These are phyloP conservation scores for Pristiophorus japonicus DNA, from an alignment of 2,113 vertebrate genomes.

Conservation along the genomic window DNA sequence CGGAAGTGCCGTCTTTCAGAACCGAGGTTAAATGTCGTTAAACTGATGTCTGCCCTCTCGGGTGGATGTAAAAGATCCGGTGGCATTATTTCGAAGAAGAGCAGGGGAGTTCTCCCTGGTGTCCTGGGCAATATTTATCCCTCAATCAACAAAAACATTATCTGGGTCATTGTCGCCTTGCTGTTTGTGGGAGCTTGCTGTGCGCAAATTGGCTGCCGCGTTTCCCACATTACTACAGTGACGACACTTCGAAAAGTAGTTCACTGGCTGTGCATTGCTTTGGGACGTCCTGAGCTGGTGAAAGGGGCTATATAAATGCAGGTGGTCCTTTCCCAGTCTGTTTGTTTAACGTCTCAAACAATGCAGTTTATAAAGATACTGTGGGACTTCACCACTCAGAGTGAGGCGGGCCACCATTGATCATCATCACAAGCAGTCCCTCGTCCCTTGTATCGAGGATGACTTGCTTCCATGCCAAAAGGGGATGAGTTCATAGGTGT, in stretches of 20 bases:
- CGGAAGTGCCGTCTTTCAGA: background rate
- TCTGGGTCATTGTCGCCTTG: background rate
- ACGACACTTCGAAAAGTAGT: background rate
- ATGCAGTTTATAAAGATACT: too few relatives aligned
- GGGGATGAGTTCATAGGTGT: too few relatives aligned
- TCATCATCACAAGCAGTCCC: too few relatives aligned
- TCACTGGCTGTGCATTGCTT: background rate
- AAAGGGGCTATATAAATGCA: background rate
- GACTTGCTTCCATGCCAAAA: too few relatives aligned
- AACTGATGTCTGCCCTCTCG: too few relatives aligned
- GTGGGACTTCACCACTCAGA: too few relatives aligned
- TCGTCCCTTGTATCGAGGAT: too few relatives aligned
- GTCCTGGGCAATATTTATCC: background rate
- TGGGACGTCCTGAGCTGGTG: background rate
- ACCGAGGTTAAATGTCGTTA: too few relatives aligned
- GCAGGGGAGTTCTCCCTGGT: background rate
- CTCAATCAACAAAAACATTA: background rate
- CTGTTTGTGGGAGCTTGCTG: background rate
- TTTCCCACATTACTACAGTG: background rate
- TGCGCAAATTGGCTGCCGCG: background rate
- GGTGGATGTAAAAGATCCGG: background rate
- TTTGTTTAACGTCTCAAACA: background rate
- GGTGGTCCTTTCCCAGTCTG: too few relatives aligned
- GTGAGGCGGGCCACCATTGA: too few relatives aligned
- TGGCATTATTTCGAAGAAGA: background rate